Evolutionary conservation across 2,797 vertebrate genomes (phyloP).

Genomic region (Glossophaga mutica): DNA sequence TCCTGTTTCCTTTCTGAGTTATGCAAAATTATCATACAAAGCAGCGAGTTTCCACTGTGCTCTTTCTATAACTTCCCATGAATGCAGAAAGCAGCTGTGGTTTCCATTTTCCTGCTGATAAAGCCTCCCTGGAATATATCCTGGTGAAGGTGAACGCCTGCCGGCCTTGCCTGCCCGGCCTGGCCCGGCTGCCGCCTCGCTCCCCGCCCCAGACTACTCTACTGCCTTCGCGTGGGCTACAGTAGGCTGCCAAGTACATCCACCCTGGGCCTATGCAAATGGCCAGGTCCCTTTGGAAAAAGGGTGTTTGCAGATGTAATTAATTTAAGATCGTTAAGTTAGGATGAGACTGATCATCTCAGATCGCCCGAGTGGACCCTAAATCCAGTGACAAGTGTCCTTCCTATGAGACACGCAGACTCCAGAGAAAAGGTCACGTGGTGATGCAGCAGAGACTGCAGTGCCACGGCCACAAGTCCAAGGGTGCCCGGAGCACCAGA

Average conservation of each 20-base stretch:
- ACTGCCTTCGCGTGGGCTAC: rapidly evolving
- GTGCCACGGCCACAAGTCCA: background rate
- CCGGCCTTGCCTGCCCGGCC: background rate
- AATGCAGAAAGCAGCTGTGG: background rate
- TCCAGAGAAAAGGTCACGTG: background rate
- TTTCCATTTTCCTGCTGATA: constrained; percentile 64
- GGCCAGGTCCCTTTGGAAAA: background rate
- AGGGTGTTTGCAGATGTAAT: background rate
- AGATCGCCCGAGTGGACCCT: too few relatives aligned
- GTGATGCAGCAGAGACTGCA: rapidly evolving
- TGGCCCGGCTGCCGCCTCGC: background rate
- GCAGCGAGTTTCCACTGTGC: background rate
- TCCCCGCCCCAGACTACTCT: background rate
- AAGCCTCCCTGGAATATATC: background rate
- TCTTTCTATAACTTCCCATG: background rate
- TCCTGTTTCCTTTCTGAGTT: constrained; percentile 49
- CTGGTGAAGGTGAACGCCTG: background rate
- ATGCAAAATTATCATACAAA: background rate
- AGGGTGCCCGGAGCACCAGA: background rate
- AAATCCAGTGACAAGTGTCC: background rate
- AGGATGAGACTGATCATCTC: background rate
- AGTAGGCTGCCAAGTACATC: rapidly evolving
- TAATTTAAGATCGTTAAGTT: background rate
- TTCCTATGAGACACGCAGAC: background rate
- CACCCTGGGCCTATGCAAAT: rapidly evolving